phyloP scores from a whole-genome alignment of 2,113 vertebrate species.

The Aegypius monachus region DNA sequence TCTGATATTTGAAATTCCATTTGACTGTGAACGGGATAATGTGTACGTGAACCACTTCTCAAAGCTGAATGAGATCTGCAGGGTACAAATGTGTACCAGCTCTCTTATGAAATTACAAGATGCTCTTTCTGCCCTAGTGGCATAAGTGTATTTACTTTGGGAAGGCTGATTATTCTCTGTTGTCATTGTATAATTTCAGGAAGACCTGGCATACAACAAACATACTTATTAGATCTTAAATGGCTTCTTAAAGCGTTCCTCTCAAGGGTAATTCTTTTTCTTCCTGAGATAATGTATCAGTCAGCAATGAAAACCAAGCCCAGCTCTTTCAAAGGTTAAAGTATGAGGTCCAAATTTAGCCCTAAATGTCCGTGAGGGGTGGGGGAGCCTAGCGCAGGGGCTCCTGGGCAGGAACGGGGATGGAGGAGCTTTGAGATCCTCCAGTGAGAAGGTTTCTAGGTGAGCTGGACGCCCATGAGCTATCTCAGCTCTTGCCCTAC shows the following conservation, averaged over 20 bases:
- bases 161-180: background rate
- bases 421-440: background rate
- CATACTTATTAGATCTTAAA: background rate
- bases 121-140: background rate
- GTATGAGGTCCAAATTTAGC: background rate
- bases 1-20: background rate
- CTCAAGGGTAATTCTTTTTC: background rate
- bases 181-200: background rate
- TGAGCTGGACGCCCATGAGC: background rate
- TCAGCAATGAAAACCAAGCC: background rate
- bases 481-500: background rate
- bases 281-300: background rate
- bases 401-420: background rate
- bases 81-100: background rate
- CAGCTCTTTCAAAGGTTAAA: background rate
- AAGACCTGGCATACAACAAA: background rate
- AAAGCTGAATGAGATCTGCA: background rate
- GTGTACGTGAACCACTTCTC: background rate
- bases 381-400: background rate
- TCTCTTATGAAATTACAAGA: background rate
- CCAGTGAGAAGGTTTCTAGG: background rate
- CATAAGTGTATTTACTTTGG: background rate
- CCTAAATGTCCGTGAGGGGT: background rate
- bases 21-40: fast-evolving
- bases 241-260: fast-evolving